Base-by-base conservation (phyloP, 2,113 vertebrate species). In the Colistium nudipinnis region DNA sequence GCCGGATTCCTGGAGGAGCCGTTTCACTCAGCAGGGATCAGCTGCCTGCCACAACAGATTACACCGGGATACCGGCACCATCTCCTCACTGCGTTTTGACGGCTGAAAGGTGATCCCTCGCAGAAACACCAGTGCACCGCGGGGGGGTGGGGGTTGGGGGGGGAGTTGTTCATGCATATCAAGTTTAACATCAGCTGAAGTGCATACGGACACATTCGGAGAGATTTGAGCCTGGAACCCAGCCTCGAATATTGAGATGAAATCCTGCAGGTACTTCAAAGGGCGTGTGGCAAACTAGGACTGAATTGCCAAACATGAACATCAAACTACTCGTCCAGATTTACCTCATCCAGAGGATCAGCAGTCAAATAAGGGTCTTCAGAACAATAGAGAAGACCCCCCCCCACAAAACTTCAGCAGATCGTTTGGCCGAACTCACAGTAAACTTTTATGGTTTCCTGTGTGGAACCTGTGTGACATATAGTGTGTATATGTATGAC, bases 1-100 rank as follows among this genome's bases (percentile, higher is more conserved):
- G 66, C 39, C 62, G 1, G 64, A 81, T 78, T 83, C 70, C 43
- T 76, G 74, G 79, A n/a, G 77, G 86, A 87, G 76, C 65, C 33
- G 16, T 60, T 87, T 82, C 51, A 64, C 83, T 87, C 62, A 59
- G 76, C 70, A 25, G 70, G 76, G 84, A 88, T 87, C 75, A 81
- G 65, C 68, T 76, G 71, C 65, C 79, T 86, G 84, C 82, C 85
- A 88, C 62, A 62, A 70, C 45, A 80, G 76, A 87, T 82, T 75
- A 76, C 79, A 80, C 67, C 52, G 7, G 71, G 74, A 87, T 66
- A 49, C 65, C 62, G 76, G 82, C 43, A 48, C 33, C 12, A 2
- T 82, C 80, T 61, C 70, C 22, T 1, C 65, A 69, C 64, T 81
- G 51, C 49, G 71, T 71, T 80, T 76, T 85, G 80, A 86, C 82